phyloP scores from a whole-genome alignment of 2,113 vertebrate species.

The Erythrocebus patas region DNA sequence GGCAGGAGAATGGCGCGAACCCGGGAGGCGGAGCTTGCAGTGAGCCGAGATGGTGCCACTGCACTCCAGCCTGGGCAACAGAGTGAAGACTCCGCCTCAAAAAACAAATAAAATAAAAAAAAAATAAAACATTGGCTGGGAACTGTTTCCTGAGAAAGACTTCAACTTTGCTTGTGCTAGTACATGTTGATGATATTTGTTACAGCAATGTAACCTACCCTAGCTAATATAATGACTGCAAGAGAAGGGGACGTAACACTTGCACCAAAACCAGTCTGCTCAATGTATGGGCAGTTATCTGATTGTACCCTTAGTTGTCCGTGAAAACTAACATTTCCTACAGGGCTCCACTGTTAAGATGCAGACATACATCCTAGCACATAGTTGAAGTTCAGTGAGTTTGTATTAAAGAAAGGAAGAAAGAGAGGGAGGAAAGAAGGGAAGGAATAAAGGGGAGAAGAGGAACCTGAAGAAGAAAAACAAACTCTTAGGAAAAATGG shows the following conservation, averaged over 20 bases:
- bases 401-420: not conserved
- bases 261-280: not conserved
- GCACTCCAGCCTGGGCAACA: no score
- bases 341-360: not conserved
- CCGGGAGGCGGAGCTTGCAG: no score
- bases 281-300: not conserved
- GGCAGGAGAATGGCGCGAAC: no score
- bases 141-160: not conserved
- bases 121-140: not conserved
- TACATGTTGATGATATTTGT: not conserved
- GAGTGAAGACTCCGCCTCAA: no score
- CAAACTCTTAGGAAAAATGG: not conserved
- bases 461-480: not conserved
- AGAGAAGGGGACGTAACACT: not conserved
- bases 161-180: not conserved
- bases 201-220: fast-evolving
- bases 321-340: not conserved
- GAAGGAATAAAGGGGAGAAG: not conserved
- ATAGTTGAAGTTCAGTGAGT: not conserved
- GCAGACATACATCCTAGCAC: not conserved
- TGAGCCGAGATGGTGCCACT: no score
- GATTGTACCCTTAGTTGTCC: not conserved
- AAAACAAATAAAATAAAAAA: no score
- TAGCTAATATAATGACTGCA: not conserved
- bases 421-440: not conserved